Percentiles rank a stretch among this genome's conserved stretches.
phyloP scores from a whole-genome alignment of 1,140 invertebrate species.

The Hylyphantes graminicola region DNA sequence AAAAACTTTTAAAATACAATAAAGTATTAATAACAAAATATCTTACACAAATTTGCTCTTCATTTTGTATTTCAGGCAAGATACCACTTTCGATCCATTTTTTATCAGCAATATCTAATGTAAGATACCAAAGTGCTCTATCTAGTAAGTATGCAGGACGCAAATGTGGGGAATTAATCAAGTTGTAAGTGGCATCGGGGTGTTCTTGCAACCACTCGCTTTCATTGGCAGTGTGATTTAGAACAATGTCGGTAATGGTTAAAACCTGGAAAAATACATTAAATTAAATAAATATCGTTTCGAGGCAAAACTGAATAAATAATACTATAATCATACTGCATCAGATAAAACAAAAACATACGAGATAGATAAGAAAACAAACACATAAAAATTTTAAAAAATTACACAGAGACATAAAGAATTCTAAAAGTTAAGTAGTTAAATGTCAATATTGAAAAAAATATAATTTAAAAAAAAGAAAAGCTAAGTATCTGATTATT shows the following conservation, averaged over 20 bases:
- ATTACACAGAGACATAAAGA: not conserved
- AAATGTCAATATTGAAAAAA: no score
- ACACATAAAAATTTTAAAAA: not conserved
- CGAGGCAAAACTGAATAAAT: not conserved
- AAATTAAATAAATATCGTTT: not conserved
- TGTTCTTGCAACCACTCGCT: constrained; percentile 87
- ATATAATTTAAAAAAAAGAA: no score
- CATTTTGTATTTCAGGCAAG: constrained; percentile 75
- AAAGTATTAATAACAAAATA: constrained; percentile 6
- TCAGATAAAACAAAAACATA: no score
- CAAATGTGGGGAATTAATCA: constrained; percentile 89
- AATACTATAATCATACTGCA: not conserved
- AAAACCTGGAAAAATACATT: constrained; percentile 76
- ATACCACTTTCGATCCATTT: constrained; percentile 82
- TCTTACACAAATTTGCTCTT: constrained; percentile 79
- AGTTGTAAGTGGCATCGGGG: constrained; percentile 94
- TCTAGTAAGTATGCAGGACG: constrained; percentile 94
- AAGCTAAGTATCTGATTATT: no score
- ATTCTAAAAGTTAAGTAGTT: no score
- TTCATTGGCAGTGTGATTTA: constrained; percentile 98
- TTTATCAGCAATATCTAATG: constrained; percentile 81
- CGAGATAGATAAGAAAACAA: no score
- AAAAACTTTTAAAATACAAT: constrained; percentile 2
- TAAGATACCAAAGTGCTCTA: constrained; percentile 80
- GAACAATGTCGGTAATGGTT: constrained; percentile 94